Conservation (phyloP, 2,797 vertebrate genomes). For the Rhadinocentrus ornatus region DNA sequence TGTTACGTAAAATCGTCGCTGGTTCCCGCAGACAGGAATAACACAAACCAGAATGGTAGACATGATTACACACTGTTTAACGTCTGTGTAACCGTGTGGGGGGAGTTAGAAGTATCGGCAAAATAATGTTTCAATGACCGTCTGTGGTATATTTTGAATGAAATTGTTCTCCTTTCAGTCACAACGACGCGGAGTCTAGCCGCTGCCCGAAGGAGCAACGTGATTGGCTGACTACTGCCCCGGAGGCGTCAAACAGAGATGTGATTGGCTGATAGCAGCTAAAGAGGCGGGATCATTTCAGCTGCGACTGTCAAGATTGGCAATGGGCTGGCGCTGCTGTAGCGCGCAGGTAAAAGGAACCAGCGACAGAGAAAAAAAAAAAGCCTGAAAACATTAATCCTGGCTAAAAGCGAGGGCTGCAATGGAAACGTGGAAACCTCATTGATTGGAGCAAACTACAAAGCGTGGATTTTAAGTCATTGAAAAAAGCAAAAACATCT, state of each 20-base stretch:
- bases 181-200: slow-evolving; percentile 62
- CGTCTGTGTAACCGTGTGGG: neutral
- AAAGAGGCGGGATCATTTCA: slow-evolving; percentile 70
- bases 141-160: slow-evolving; percentile 78
- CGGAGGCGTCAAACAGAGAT: slow-evolving; percentile 2
- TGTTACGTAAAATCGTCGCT: slow-evolving; percentile 61
- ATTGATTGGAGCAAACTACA: neutral
- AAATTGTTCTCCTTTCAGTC: slow-evolving; percentile 75
- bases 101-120: slow-evolving; percentile 17
- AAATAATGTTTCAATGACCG: slow-evolving; percentile 45
- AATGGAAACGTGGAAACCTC: slow-evolving; percentile 55
- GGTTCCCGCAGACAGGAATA: neutral
- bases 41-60: neutral
- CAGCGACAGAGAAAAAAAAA: slow-evolving; percentile 60
- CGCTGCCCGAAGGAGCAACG: slow-evolving; percentile 23
- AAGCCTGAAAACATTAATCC: slow-evolving; percentile 51
- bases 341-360: slow-evolving; percentile 79
- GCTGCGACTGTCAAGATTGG: slow-evolving; percentile 83
- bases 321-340: slow-evolving; percentile 71
- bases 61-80: neutral
- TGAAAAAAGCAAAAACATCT: slow-evolving; percentile 44
- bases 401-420: slow-evolving; percentile 29
- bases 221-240: slow-evolving; percentile 58
- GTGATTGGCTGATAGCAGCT: slow-evolving; percentile 63
- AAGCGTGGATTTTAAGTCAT: slow-evolving; percentile 23